These are phyloP conservation scores for Pseudanteris insignis DNA, from an alignment of 2,888 invertebrate species.

Conservation along the genomic window DNA sequence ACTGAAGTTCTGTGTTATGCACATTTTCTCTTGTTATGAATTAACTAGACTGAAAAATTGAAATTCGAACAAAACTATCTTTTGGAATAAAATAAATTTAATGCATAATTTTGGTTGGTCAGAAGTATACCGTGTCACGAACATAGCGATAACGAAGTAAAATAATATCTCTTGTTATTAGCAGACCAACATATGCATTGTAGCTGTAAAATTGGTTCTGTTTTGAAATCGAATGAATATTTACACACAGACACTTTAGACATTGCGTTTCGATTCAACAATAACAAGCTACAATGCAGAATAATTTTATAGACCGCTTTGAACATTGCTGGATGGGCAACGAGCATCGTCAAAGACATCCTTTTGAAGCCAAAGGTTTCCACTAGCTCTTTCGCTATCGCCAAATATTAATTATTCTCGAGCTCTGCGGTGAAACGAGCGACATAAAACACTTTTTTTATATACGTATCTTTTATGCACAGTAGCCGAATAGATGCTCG, in stretches of 20 bases:
- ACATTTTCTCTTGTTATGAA: too few relatives aligned
- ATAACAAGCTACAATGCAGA: slow-evolving; percentile 15
- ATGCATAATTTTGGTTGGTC: too few relatives aligned
- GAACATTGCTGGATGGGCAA: slow-evolving; percentile 16
- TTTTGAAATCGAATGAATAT: slow-evolving; percentile 13
- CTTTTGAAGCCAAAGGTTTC: slow-evolving; percentile 22
- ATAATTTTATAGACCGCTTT: slow-evolving; percentile 26
- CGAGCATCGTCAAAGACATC: slow-evolving; percentile 20
- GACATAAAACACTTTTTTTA: slow-evolving; percentile 12
- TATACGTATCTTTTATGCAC: too few relatives aligned
- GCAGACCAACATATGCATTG: not conserved
- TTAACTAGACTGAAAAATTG: too few relatives aligned
- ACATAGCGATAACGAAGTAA: slow-evolving; percentile 6
- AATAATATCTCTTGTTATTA: slow-evolving; percentile 14
- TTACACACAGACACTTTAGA: slow-evolving; percentile 5
- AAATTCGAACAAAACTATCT: too few relatives aligned
- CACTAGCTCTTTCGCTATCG: slow-evolving; percentile 15
- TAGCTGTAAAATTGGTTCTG: slow-evolving; percentile 12
- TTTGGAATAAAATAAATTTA: too few relatives aligned
- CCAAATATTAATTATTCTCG: slow-evolving; percentile 28
- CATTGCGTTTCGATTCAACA: slow-evolving; percentile 10
- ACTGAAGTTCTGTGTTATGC: too few relatives aligned
- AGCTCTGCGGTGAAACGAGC: slow-evolving; percentile 7
- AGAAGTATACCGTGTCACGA: too few relatives aligned
- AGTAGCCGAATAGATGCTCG: too few relatives aligned